A percentile compares a stretch with the other conserved stretches of the same genome.
Evolutionary conservation across 2,888 invertebrate species (phyloP).

Genomic region (Chalcis sispes): DNA sequence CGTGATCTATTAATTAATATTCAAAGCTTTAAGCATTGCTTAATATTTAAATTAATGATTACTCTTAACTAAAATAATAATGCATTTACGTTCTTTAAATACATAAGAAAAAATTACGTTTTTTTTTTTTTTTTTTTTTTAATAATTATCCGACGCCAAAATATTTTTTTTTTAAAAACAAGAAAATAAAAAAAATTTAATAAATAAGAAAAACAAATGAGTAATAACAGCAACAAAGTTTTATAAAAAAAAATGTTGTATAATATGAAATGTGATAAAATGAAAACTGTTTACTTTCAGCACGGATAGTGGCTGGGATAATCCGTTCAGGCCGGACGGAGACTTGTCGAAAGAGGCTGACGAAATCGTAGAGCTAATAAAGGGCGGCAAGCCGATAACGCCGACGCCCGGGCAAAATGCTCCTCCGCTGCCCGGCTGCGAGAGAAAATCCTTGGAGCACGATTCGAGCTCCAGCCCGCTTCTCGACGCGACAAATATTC

Average conservation of each 20-base stretch:
- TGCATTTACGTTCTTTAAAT: no score
- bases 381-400: slow-evolving; percentile 92
- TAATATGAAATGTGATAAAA: neutral
- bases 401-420: slow-evolving; percentile 78
- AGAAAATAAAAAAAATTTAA: no score
- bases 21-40: no score
- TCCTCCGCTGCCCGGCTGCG: slow-evolving; percentile 78
- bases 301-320: slow-evolving; percentile 97
- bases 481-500: slow-evolving; percentile 65
- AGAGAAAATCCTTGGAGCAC: slow-evolving; percentile 68
- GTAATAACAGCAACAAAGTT: no score
- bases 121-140: no score
- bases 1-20: no score
- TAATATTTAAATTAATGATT: no score
- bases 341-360: slow-evolving; percentile 96
- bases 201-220: no score
- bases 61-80: no score
- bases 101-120: neutral
- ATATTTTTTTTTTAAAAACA: no score
- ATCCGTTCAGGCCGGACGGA: slow-evolving; percentile 97
- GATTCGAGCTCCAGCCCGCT: slow-evolving; percentile 72
- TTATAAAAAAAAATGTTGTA: no score
- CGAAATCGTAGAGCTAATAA: slow-evolving; percentile 95
- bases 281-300: slow-evolving; percentile 78
- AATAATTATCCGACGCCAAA: no score